These are phyloP conservation scores for Pseudotriccus pelzelni DNA, from an alignment of 2,797 vertebrate genomes.

Conservation along the genomic window DNA sequence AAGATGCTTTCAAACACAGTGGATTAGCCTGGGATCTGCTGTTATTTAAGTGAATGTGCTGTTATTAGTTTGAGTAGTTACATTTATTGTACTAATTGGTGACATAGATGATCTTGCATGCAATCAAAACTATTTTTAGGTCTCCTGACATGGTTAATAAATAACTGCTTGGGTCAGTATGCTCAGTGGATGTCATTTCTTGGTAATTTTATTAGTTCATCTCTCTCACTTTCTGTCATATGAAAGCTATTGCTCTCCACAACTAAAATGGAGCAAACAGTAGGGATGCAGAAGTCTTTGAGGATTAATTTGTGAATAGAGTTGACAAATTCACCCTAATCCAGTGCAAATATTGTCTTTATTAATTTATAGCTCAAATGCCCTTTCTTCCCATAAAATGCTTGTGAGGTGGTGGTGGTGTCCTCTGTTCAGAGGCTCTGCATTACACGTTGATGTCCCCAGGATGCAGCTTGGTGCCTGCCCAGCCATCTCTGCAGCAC, in stretches of 20 bases:
- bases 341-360: neutral
- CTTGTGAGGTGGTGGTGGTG: neutral
- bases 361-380: neutral
- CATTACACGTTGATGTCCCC: fast-evolving
- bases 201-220: conserved; percentile 31
- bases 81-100: conserved; percentile 1
- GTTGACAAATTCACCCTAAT: neutral
- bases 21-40: neutral
- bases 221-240: neutral
- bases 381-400: neutral
- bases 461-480: neutral
- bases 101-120: neutral
- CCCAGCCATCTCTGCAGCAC: fast-evolving
- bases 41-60: neutral
- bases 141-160: neutral
- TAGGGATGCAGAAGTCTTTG: neutral
- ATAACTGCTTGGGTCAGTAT: neutral
- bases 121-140: conserved; percentile 12
- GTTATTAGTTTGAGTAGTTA: neutral
- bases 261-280: neutral
- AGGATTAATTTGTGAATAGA: neutral
- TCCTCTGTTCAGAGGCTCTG: neutral
- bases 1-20: neutral
- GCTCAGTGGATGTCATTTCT: conserved; percentile 7
- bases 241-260: neutral